phyloP scores from a whole-genome alignment of 2,113 vertebrate genomes.

The Passer montanus region DNA sequence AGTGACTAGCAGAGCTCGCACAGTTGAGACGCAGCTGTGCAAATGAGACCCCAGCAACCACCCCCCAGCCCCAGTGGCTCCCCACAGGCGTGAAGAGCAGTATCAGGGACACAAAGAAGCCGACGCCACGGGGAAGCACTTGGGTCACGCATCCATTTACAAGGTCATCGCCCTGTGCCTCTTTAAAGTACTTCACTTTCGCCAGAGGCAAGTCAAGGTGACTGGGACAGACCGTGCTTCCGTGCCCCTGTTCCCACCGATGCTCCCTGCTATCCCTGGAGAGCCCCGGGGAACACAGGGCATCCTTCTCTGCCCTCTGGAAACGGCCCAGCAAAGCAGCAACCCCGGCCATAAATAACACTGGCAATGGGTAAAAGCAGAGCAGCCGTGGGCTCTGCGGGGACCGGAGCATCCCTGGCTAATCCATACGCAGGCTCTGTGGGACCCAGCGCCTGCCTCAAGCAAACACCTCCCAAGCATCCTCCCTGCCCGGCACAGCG shows the following conservation, averaged over 20 bases:
- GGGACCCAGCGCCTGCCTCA: background rate
- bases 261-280: background rate
- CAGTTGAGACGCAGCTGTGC: background rate
- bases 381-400: background rate
- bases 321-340: background rate
- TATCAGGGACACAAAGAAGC: constrained; percentile 13
- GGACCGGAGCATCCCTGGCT: background rate
- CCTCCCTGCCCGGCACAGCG: background rate
- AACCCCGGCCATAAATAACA: background rate
- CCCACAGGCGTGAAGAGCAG: background rate
- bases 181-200: background rate
- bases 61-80: background rate
- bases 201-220: background rate
- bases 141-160: constrained; percentile 41
- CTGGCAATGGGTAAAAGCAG: background rate
- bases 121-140: background rate
- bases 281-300: background rate
- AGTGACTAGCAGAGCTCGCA: background rate
- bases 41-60: constrained; percentile 5
- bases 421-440: background rate
- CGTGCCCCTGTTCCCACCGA: background rate
- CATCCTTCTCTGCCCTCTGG: background rate
- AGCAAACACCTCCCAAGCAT: background rate
- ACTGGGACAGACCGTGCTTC: background rate
- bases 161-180: background rate